These are phyloP conservation scores for Apotomis turbidana DNA, from an alignment of 2,888 invertebrate genomes.

Conservation along the genomic window DNA sequence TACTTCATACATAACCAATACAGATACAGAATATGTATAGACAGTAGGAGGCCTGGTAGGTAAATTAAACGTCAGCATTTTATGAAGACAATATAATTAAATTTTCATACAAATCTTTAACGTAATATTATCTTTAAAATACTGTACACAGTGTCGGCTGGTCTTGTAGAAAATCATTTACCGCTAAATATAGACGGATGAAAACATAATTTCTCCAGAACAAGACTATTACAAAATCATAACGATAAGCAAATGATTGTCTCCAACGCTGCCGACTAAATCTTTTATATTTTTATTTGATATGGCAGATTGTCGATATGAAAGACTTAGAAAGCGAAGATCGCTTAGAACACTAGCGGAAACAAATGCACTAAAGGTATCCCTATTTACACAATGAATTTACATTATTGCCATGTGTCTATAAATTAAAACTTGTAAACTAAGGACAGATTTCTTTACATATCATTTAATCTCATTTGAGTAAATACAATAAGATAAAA, in stretches of 20 bases:
- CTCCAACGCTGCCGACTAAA: constrained; percentile 71
- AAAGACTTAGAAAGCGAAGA: constrained; percentile 76
- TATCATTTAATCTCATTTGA: constrained; percentile 78
- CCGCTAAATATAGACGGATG: constrained; percentile 56
- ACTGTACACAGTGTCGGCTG: constrained; percentile 86
- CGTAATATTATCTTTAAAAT: constrained; percentile 90
- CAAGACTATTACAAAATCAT: constrained; percentile 43
- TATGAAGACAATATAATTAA: constrained; percentile 85
- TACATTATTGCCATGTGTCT: constrained; percentile 62
- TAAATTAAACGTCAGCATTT: constrained; percentile 64
- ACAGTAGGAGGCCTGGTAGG: not conserved
- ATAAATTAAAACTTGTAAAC: constrained; percentile 55
- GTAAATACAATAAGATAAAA: constrained; percentile 67
- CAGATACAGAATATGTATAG: no score
- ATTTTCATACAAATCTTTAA: constrained; percentile 93
- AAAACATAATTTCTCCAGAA: constrained; percentile 61
- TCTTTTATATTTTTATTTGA: constrained; percentile 83
- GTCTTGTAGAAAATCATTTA: constrained; percentile 73
- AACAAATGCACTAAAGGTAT: constrained; percentile 76
- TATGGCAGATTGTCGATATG: constrained; percentile 89
- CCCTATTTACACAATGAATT: constrained; percentile 70
- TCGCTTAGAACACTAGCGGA: constrained; percentile 66
- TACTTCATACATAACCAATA: no score
- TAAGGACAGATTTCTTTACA: constrained; percentile 64
- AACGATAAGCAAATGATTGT: constrained; percentile 65